Evolutionary conservation across 2,888 invertebrate species (phyloP).

Genomic region (Chalcis sispes): DNA sequence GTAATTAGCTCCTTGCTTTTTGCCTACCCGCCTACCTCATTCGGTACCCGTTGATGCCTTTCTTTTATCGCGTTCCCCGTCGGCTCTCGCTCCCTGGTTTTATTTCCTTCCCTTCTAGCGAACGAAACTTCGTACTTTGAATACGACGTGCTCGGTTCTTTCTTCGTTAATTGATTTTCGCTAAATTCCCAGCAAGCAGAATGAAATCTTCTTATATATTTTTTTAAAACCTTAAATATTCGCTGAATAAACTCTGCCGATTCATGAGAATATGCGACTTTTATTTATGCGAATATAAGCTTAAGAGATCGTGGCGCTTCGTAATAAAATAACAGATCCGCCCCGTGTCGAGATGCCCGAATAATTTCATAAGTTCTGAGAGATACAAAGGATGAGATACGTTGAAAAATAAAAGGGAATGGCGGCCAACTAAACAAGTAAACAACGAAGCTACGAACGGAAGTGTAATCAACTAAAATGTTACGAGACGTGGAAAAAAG

Average conservation of each 20-base stretch:
- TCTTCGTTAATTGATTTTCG: not conserved
- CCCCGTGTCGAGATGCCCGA: not conserved
- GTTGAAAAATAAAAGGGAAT: not conserved
- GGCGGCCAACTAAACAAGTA: not conserved
- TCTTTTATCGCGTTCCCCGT: not conserved
- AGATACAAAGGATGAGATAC: not conserved
- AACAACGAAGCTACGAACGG: not conserved
- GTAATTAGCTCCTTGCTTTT: not conserved
- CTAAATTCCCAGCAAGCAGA: not conserved
- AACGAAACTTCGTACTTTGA: too few species aligned
- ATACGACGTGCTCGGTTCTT: too few species aligned
- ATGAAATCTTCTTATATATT: too few species aligned
- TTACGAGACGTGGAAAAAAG: not conserved
- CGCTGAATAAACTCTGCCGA: not conserved
- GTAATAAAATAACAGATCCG: too few species aligned
- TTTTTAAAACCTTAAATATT: too few species aligned
- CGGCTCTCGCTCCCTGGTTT: not conserved
- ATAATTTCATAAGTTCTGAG: not conserved
- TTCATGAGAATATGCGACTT: not conserved
- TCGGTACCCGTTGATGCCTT: too few species aligned
- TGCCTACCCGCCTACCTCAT: not conserved
- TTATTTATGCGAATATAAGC: too few species aligned
- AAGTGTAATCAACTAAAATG: constrained; percentile 27
- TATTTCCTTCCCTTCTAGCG: not conserved
- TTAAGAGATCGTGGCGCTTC: too few species aligned